Conservation (phyloP, 2,113 vertebrate species). For the Suricata suricatta region DNA sequence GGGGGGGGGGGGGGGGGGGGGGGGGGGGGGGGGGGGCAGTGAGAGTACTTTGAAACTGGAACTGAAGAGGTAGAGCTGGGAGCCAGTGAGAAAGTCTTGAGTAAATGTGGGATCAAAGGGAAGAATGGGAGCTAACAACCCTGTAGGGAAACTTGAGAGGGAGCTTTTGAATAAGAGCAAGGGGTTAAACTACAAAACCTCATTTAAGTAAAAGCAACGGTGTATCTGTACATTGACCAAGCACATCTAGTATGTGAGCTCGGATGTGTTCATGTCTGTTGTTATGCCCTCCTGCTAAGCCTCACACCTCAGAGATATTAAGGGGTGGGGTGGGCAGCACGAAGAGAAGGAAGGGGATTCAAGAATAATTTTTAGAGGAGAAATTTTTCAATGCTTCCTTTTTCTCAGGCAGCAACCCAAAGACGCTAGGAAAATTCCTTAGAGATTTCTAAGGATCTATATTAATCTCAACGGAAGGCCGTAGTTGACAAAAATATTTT, state of each 20-base stretch:
- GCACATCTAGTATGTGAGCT: accelerated
- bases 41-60: background rate
- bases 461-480: background rate
- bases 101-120: background rate
- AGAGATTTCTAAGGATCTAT: background rate
- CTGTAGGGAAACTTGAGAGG: background rate
- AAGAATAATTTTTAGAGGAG: background rate
- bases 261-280: background rate
- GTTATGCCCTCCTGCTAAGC: background rate
- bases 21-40: background rate
- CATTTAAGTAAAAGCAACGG: background rate
- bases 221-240: background rate
- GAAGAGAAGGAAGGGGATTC: background rate
- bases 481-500: background rate
- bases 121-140: background rate
- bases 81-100: background rate
- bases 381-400: background rate
- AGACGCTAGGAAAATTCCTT: background rate
- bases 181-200: background rate
- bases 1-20: too few relatives aligned
- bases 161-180: background rate
- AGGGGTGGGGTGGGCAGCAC: background rate
- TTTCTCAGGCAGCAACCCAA: background rate
- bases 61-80: background rate
- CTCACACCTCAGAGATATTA: background rate